Conservation (phyloP, 2,888 invertebrate species). For the Bugulina stolonifera region DNA sequence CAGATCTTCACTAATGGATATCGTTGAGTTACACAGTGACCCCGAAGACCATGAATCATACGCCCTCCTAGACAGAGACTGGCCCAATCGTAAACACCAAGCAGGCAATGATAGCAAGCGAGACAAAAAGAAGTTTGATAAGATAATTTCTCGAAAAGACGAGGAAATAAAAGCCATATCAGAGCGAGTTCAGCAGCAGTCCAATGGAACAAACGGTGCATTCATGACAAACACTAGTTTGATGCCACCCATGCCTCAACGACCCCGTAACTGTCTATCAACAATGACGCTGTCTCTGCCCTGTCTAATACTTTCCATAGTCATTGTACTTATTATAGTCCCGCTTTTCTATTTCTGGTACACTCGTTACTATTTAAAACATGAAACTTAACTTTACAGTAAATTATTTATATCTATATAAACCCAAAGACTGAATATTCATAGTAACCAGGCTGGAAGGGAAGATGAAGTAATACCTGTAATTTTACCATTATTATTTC, state of each 20-base stretch:
- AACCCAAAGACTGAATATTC: too few relatives aligned
- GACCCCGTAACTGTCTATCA: background rate
- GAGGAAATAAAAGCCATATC: slow-evolving; percentile 8
- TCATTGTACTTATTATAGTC: background rate
- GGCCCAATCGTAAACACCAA: background rate
- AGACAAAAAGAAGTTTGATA: slow-evolving; percentile 3
- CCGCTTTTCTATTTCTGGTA: background rate
- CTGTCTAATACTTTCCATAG: background rate
- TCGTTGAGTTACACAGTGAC: background rate
- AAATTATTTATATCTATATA: too few relatives aligned
- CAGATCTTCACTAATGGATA: background rate
- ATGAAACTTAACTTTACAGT: too few relatives aligned
- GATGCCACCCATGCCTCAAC: background rate
- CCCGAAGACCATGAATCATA: background rate
- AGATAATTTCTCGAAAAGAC: slow-evolving; percentile 1
- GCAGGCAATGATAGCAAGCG: background rate
- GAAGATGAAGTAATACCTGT: too few relatives aligned
- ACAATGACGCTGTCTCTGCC: background rate
- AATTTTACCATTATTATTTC: too few relatives aligned
- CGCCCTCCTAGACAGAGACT: slow-evolving; percentile 1
- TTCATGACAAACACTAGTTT: background rate
- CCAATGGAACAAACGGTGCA: background rate
- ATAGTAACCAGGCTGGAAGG: too few relatives aligned
- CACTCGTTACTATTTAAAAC: too few relatives aligned
- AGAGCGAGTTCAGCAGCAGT: slow-evolving; percentile 14